These are phyloP conservation scores for Nycticorax nycticorax DNA, from an alignment of 2,113 vertebrate species.

Conservation along the genomic window DNA sequence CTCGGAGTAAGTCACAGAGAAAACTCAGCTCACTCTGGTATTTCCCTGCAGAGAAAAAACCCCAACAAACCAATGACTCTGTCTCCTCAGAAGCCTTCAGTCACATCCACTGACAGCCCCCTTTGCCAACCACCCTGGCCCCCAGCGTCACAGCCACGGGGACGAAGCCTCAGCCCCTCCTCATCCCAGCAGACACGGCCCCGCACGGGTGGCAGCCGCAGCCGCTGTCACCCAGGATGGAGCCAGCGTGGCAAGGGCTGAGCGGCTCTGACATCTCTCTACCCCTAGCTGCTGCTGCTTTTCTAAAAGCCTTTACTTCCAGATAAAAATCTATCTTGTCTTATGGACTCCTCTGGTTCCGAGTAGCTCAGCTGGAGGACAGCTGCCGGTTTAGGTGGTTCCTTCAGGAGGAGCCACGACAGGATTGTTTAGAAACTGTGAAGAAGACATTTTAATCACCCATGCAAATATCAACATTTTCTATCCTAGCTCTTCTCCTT, in stretches of 20 bases:
- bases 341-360: background rate
- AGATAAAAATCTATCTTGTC: background rate
- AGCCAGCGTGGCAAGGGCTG: accelerated
- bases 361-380: background rate
- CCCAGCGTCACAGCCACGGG: background rate
- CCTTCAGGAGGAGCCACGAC: accelerated
- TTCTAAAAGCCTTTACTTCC: background rate
- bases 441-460: background rate
- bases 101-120: background rate
- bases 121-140: background rate
- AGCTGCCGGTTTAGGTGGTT: accelerated
- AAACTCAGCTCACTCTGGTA: background rate
- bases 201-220: background rate
- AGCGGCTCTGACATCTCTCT: background rate
- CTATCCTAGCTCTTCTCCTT: background rate
- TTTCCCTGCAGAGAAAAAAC: background rate
- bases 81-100: background rate
- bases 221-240: background rate
- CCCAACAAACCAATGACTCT: background rate
- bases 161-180: background rate
- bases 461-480: background rate
- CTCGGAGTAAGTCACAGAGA: background rate
- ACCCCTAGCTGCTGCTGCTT: background rate
- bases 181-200: background rate
- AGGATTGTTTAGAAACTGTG: background rate